Evolutionary conservation across 2,113 vertebrate genomes (phyloP).

Genomic region (Struthidea cinerea): DNA sequence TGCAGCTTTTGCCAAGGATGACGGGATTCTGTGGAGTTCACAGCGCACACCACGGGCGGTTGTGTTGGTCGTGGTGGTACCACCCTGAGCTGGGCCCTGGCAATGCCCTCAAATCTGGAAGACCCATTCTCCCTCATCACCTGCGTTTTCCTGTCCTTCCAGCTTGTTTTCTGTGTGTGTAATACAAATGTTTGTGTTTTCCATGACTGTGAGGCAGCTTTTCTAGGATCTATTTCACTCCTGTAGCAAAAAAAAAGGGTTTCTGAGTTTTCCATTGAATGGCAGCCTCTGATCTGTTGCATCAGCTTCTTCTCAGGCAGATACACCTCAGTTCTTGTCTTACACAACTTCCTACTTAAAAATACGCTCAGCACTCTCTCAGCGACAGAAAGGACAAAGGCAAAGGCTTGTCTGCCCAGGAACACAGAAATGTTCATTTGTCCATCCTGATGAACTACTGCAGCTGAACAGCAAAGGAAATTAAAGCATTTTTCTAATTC

Average conservation of each 20-base stretch:
- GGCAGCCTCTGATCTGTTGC: neutral
- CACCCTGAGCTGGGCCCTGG: neutral
- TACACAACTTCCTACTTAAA: neutral
- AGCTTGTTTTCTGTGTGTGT: neutral
- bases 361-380: neutral
- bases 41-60: neutral
- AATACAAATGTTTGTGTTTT: neutral
- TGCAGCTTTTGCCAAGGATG: neutral
- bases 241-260: neutral
- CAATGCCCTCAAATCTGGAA: neutral
- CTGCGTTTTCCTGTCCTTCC: neutral
- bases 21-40: neutral
- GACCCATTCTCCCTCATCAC: neutral
- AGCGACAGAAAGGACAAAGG: neutral
- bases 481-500: neutral
- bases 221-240: neutral
- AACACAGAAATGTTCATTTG: neutral
- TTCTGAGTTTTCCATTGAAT: neutral
- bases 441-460: neutral
- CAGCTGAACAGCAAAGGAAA: neutral
- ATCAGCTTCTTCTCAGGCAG: neutral
- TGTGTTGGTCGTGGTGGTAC: neutral
- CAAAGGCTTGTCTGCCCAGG: neutral
- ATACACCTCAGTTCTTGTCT: neutral
- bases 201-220: neutral